Evolutionary conservation across 2,113 vertebrate genomes (phyloP).

Genomic region (Callipepla squamata): DNA sequence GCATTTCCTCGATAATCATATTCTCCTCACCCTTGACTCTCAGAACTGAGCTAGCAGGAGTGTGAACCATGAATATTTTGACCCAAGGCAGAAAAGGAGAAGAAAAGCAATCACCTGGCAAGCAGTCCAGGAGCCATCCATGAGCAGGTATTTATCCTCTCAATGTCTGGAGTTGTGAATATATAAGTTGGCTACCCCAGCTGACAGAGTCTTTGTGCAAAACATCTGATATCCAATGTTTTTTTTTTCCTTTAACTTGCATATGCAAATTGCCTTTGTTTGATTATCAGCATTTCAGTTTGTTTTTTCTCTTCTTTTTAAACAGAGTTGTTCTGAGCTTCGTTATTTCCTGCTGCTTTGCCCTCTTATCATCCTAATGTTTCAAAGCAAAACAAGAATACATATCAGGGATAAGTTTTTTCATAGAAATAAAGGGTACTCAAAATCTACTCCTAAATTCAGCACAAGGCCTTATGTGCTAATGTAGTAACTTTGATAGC

Average conservation of each 20-base stretch:
- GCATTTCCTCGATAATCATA: accelerated
- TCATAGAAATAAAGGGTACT: neutral
- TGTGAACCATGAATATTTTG: neutral
- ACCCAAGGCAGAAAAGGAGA: neutral
- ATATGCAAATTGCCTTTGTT: neutral
- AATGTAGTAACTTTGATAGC: neutral
- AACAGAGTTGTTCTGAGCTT: neutral
- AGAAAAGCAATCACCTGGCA: neutral
- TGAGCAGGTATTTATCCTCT: neutral
- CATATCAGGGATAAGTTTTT: neutral
- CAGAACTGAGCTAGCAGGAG: neutral
- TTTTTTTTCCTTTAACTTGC: neutral
- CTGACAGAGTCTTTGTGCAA: neutral
- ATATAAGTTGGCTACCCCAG: neutral
- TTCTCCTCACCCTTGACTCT: neutral
- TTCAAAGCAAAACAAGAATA: neutral
- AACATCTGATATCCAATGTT: neutral
- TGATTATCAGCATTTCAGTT: neutral
- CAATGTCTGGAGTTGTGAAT: neutral
- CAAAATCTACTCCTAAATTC: neutral
- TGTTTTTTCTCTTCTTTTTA: neutral
- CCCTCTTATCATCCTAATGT: neutral
- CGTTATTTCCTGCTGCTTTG: neutral
- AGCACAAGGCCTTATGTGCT: neutral
- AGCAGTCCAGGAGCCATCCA: neutral